Percentiles rank a stretch among this genome's conserved stretches.
Conservation (phyloP, 2,888 invertebrate genomes). For the Phortica magna region DNA sequence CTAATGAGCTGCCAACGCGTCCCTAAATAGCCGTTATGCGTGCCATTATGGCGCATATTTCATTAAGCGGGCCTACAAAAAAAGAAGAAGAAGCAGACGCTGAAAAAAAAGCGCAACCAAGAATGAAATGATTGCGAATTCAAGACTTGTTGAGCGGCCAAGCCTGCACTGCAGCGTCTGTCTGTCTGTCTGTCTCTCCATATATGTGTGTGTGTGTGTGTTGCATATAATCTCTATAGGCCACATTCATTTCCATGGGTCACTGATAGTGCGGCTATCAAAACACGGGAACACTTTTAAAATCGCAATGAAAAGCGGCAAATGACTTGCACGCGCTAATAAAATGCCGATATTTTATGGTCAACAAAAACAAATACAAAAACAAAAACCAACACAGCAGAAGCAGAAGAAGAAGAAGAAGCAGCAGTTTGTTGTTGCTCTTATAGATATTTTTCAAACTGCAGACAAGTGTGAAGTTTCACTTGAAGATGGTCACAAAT, state of each 20-base stretch:
- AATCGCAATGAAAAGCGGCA: constrained; percentile 73
- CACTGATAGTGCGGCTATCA: constrained; percentile 74
- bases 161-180: neutral
- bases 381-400: neutral
- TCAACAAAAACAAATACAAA: constrained; percentile 21
- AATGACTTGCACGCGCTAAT: constrained; percentile 73
- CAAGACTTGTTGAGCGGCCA: neutral
- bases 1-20: constrained; percentile 36
- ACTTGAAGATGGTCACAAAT: too few relatives aligned
- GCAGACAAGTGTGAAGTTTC: neutral
- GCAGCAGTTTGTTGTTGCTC: neutral
- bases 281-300: constrained; percentile 75
- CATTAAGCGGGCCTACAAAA: constrained; percentile 51
- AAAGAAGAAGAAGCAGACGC: neutral
- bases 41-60: constrained; percentile 66
- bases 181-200: neutral
- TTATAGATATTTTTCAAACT: neutral
- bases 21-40: constrained; percentile 69
- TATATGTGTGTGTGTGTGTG: neutral
- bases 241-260: constrained; percentile 75
- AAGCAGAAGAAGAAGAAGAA: too few relatives aligned
- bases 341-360: constrained; percentile 73
- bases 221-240: constrained; percentile 71
- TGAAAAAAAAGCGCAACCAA: neutral
- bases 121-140: neutral